Percentiles rank a stretch among this genome's conserved stretches.
phyloP scores from a whole-genome alignment of 2,888 invertebrate genomes.

The Eristalis arbustorum region DNA sequence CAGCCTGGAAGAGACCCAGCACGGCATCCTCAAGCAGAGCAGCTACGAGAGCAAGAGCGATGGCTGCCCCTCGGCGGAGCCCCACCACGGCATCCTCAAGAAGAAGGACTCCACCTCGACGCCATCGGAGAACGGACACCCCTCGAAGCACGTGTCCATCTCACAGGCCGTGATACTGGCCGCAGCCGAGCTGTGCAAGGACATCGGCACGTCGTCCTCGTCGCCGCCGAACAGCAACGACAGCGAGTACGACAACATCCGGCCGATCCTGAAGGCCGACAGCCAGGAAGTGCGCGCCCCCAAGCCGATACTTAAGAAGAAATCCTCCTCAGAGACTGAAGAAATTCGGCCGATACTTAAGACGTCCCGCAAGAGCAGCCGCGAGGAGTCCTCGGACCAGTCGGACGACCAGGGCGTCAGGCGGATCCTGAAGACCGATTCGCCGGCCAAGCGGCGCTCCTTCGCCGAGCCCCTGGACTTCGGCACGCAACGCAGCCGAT shows the following conservation, averaged over 20 bases:
- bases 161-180: constrained; percentile 80
- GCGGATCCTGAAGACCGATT: constrained; percentile 78
- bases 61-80: constrained; percentile 82
- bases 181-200: constrained; percentile 81
- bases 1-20: constrained; percentile 80
- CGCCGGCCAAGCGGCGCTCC: constrained; percentile 78
- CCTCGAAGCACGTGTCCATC: constrained; percentile 80
- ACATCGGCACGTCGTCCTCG: constrained; percentile 75
- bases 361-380: constrained; percentile 85
- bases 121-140: constrained; percentile 78
- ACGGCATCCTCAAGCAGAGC: constrained; percentile 90
- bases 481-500: constrained; percentile 67
- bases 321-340: constrained; percentile 87
- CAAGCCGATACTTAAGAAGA: constrained; percentile 93
- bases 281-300: constrained; percentile 83
- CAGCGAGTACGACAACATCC: constrained; percentile 83
- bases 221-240: constrained; percentile 74
- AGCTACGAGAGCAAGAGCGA: constrained; percentile 86
- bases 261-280: constrained; percentile 92
- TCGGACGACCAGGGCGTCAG: constrained; percentile 71
- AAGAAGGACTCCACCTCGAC: constrained; percentile 80
- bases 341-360: constrained; percentile 90
- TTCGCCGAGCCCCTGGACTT: constrained; percentile 72
- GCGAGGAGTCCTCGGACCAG: constrained; percentile 81
- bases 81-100: constrained; percentile 89